Evolutionary conservation across 2,888 invertebrate species (phyloP).

Genomic region (Nasonovia ribisnigri): DNA sequence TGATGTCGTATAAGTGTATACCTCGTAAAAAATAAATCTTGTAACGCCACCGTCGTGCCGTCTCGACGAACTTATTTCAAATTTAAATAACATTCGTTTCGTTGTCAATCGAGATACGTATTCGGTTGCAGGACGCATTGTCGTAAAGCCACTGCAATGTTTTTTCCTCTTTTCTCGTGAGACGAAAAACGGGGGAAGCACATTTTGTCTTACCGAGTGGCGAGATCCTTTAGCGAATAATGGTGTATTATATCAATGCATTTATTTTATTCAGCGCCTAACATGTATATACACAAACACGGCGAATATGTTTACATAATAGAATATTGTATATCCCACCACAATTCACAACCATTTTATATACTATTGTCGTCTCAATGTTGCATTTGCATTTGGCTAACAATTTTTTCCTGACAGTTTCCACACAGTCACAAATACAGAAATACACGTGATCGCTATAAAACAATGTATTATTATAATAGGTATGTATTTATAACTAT

Average conservation of each 20-base stretch:
- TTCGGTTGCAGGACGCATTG: neutral
- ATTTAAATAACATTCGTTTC: neutral
- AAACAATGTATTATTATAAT: neutral
- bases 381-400: neutral
- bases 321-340: neutral
- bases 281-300: neutral
- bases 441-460: neutral
- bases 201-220: too few relatives aligned
- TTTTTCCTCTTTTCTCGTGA: neutral
- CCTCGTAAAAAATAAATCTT: neutral
- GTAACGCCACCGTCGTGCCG: too few relatives aligned
- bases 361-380: neutral
- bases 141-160: neutral
- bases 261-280: too few relatives aligned
- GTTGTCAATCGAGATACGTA: neutral
- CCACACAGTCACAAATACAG: neutral
- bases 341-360: neutral
- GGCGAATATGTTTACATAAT: neutral
- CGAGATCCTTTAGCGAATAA: too few relatives aligned
- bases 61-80: neutral
- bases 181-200: too few relatives aligned
- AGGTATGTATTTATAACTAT: neutral
- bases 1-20: too few relatives aligned
- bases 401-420: neutral
- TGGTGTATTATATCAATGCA: too few relatives aligned